Evolutionary conservation across 92 coral and sea anemone species (phyloP), one percentile per base, ranked within the genome.

Genomic region (Heliopora coerulea): DNA sequence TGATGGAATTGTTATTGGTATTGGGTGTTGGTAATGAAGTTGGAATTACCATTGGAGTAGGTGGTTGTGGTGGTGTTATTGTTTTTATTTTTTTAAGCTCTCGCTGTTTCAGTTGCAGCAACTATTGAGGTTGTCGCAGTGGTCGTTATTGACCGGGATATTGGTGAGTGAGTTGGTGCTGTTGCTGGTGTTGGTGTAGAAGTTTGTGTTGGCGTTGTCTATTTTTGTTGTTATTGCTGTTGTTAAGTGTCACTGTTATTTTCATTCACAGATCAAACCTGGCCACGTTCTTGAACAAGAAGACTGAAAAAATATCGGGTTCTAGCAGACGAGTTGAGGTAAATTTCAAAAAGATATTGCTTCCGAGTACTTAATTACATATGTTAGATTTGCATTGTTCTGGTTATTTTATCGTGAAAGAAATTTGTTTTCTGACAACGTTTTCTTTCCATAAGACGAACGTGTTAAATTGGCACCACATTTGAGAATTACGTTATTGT

Each of bases 261-360:
- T 4, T 37, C 42, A 11, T 11, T 62, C 27, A n/a, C 78, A 95
- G 99, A 42, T 95, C 99, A 25, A 79, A 88, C 33, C 83, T 95
- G 42, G 91, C 85, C 64, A 74, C 88, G 6, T 88, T 90, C 17
- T 70, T 95, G 56, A 88, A 95, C 57, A 88, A 81, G 54, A 59
- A 85, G 52, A 78, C 81, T 65, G 48, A 80, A 30, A 78, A 78
- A 72, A 82, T 95, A 42, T 83, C 86, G 25, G 99, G 99, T 68
- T 68, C 91, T 17, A 80, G 87, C 26, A 77, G 89, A 54, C 82
- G 96, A 64, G 24, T 90, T 25, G 92, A 91, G 87, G 99, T 90
- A 83, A 72, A 63, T 41, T 23, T 13, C 13, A 56, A 56, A 6
- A 46, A 10, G 15, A 2, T 46, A 46, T 46, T 46, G n/a, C n/a